Evolutionary conservation across 2,113 vertebrate genomes (phyloP).

Genomic region (Drymodes brunneopygia): DNA sequence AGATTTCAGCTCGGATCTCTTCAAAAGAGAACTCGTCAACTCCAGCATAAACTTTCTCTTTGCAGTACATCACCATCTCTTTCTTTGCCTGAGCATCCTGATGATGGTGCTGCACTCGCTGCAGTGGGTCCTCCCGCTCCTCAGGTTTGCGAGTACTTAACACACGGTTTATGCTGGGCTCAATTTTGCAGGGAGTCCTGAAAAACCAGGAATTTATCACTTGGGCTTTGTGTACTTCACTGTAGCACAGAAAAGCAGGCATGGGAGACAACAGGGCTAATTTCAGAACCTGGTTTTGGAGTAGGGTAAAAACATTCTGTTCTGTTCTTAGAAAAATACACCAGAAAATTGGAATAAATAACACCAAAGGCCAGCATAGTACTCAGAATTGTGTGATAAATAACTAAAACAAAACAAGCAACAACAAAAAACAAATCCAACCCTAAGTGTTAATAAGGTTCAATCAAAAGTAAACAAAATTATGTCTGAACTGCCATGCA

Average conservation of each 20-base stretch:
- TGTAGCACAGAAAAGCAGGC: neutral
- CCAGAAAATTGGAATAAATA: neutral
- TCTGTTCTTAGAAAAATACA: neutral
- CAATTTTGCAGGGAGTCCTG: constrained; percentile 96
- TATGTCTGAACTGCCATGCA: neutral
- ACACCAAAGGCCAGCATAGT: neutral
- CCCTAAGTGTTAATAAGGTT: neutral
- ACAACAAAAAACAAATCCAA: neutral
- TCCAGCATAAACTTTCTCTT: constrained; percentile 88
- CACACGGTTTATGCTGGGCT: constrained; percentile 84
- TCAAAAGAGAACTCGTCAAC: constrained; percentile 92
- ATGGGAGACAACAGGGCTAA: neutral
- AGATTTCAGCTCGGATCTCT: constrained; percentile 89
- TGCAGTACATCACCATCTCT: constrained; percentile 90
- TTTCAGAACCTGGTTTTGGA: neutral
- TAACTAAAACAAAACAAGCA: neutral
- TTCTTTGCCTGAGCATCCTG: constrained; percentile 71
- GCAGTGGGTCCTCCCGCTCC: constrained; percentile 83
- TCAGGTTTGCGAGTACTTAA: constrained; percentile 84
- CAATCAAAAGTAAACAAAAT: neutral
- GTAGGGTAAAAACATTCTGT: neutral
- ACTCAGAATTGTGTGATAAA: neutral
- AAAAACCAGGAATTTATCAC: neutral
- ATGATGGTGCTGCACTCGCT: constrained; percentile 82
- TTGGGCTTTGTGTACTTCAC: neutral